phyloP scores from a whole-genome alignment of 1,140 invertebrate species.

The Brachionus manjavacas region DNA sequence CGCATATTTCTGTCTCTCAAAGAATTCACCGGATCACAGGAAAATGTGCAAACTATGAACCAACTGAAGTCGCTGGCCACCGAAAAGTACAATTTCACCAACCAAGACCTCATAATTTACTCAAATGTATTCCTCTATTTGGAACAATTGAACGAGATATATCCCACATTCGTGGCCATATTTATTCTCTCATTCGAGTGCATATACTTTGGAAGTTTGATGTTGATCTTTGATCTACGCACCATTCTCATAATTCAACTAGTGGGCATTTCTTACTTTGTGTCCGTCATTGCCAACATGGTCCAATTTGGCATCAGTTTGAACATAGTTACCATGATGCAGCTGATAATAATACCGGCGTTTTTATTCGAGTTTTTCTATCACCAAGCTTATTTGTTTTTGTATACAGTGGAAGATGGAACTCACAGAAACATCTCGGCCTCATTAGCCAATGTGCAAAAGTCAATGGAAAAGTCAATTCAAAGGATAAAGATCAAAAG shows the following conservation, averaged over 20 bases:
- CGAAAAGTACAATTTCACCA: constrained; percentile 11
- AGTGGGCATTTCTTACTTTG: neutral
- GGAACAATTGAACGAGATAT: constrained; percentile 35
- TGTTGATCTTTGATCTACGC: constrained; percentile 19
- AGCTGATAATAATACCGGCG: constrained; percentile 14
- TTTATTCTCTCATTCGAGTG: constrained; percentile 22
- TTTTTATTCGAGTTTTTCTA: constrained; percentile 40
- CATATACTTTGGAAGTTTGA: constrained; percentile 25
- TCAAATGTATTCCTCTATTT: constrained; percentile 21
- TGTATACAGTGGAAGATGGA: neutral
- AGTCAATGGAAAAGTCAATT: neutral
- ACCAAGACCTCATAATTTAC: neutral
- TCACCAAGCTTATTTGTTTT: constrained; percentile 35
- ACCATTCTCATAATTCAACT: neutral
- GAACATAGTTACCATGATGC: constrained; percentile 24
- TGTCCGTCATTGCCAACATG: constrained; percentile 32
- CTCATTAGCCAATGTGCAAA: neutral
- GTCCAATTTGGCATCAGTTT: neutral
- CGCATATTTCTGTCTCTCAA: constrained; percentile 2
- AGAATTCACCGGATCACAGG: neutral
- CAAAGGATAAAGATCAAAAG: neutral
- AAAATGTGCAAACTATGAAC: constrained; percentile 6
- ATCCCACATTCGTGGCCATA: neutral
- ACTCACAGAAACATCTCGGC: neutral
- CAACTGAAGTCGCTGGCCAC: neutral